Base-by-base conservation (phyloP, 2,113 vertebrate genomes). In the Oostethus manadensis region DNA sequence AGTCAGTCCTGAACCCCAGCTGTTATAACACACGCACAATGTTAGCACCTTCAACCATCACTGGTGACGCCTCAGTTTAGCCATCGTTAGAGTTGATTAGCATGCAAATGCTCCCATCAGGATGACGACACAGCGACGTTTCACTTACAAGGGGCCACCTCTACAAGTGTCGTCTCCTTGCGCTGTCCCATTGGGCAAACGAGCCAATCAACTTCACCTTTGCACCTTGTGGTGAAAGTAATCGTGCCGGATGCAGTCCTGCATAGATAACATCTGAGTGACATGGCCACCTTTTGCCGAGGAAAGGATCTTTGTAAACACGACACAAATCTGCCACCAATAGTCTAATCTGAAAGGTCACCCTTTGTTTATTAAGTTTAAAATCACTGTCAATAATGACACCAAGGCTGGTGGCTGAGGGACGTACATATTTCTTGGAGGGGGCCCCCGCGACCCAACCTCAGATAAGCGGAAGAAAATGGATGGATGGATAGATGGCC, bases 161-260 rank as follows among this genome's bases (percentile, higher is more conserved):
- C 57, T 49, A 21, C 11, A 56, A 14, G n/a, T 3, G 63, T 9
- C 4, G 46, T 48, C 58, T 44, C 35, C 33, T 20, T n/a, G 67
- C 64, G 56, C 59, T 54, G 21, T 56, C 0, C 23, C 26, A 53
- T n/a, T 8, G 44, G 60, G 40, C 64, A 74, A 77, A 63, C 56
- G 1, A 64, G 38, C 21, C 66, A 62, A 56, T 70, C 58, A 51
- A n/a, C 60, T 48, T 47, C 35, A 1, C 45, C 42, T 62, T 74
- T 73, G 69, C 73, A 33, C 60, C 62, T 8, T 17, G 18, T 16
- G 11, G 61, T 56, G 62, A 60, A 58, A 62, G 63, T 55, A 18
- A 58, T 50, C 43, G n/a, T 15, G 26, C 49, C 40, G 1, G 1
- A 62, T 22, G 56, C 64, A 77, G 74, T 74, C 68, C 49, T 50